These are phyloP conservation scores for Glaucomys volans DNA, from an alignment of 2,113 vertebrate species.

Conservation along the genomic window DNA sequence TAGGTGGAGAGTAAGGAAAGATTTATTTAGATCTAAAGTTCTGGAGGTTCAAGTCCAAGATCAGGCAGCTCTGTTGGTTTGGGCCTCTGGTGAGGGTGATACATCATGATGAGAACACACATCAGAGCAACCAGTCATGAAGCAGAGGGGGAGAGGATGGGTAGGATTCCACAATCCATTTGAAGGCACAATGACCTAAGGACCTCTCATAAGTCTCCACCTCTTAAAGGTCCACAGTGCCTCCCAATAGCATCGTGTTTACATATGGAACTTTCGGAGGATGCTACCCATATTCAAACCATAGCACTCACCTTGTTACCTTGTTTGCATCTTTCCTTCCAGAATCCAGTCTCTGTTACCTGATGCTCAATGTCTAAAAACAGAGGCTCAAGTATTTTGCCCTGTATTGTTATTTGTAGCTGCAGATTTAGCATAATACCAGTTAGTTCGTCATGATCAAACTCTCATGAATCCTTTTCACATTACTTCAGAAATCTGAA, in stretches of 20 bases:
- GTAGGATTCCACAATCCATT: too few relatives aligned
- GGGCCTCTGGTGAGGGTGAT: too few relatives aligned
- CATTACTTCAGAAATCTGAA: background rate
- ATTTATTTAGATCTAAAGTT: background rate
- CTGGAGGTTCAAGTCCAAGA: too few relatives aligned
- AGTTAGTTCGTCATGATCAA: background rate
- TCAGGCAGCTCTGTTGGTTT: too few relatives aligned
- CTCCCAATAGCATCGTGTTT: too few relatives aligned
- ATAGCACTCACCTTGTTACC: background rate
- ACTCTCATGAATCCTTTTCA: background rate
- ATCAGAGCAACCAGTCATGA: too few relatives aligned
- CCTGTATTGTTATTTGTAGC: background rate
- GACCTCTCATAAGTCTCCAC: too few relatives aligned
- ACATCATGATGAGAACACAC: too few relatives aligned
- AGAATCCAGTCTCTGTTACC: background rate
- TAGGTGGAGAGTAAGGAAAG: background rate
- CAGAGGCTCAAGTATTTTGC: background rate
- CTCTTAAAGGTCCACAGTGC: too few relatives aligned
- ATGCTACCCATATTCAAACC: background rate
- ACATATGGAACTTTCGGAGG: too few relatives aligned
- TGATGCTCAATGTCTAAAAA: background rate
- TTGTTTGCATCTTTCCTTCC: background rate
- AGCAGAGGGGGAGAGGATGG: too few relatives aligned
- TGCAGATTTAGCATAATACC: background rate
- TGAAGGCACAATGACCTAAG: too few relatives aligned